phyloP scores from a whole-genome alignment of 23 tunicate genomes.

The Diplosoma virens region DNA sequence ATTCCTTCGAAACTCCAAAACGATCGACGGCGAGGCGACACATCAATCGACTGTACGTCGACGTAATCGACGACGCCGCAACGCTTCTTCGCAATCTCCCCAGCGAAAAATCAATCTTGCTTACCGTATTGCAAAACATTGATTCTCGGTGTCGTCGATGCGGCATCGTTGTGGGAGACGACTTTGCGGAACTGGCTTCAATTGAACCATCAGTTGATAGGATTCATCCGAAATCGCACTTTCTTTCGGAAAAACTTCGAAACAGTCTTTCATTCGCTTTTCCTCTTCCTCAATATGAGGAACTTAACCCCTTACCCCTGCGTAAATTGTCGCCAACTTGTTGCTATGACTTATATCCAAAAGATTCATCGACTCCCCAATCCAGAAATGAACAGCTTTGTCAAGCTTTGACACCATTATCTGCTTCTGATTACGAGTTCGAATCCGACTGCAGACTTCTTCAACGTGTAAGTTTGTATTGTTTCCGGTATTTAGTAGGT shows the following conservation, averaged over 20 bases:
- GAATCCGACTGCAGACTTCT: no score
- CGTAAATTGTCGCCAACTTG: not conserved
- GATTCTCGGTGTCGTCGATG: not conserved
- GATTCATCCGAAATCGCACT: not conserved
- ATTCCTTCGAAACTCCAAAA: not conserved
- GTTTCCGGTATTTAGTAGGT: no score
- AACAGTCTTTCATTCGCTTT: not conserved
- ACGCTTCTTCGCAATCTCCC: slow-evolving; percentile 3
- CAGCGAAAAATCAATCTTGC: slow-evolving; percentile 1
- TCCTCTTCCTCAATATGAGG: not conserved
- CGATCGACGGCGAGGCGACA: not conserved
- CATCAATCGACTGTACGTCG: not conserved
- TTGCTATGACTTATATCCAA: not conserved
- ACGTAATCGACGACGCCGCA: slow-evolving; percentile 24
- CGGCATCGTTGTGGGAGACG: slow-evolving; percentile 12
- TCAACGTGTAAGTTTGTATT: no score
- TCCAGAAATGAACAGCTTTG: no score
- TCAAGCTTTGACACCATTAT: no score
- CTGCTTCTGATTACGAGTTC: no score
- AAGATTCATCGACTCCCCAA: not conserved
- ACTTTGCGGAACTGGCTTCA: not conserved
- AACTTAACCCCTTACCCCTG: not conserved
- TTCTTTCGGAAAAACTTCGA: not conserved
- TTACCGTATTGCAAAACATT: slow-evolving; percentile 13
- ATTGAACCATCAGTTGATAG: not conserved